Evolutionary conservation across 2,113 vertebrate genomes (phyloP).

Genomic region (Amazona vittata): DNA sequence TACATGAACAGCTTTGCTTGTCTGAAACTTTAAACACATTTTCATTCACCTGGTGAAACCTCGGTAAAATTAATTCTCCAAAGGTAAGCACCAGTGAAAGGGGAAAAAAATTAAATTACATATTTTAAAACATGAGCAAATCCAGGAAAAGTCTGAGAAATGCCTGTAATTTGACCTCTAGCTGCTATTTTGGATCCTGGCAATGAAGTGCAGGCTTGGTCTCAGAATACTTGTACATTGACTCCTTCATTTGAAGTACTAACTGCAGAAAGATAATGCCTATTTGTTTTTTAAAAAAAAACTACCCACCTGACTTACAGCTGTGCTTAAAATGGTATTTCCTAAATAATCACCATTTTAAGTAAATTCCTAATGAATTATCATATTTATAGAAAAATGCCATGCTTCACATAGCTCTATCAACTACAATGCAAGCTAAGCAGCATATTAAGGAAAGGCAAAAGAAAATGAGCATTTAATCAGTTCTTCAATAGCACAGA

Average conservation of each 20-base stretch:
- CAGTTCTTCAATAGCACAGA: neutral
- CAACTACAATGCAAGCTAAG: constrained; percentile 30
- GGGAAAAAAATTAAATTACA: neutral
- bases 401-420: constrained; percentile 21
- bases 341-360: neutral
- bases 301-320: neutral
- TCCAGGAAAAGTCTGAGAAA: constrained; percentile 10
- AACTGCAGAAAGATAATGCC: neutral
- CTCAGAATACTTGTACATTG: neutral
- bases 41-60: neutral
- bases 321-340: constrained; percentile 15
- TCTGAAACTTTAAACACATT: neutral
- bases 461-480: constrained; percentile 12
- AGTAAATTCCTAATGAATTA: constrained; percentile 28
- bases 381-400: neutral
- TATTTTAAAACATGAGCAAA: constrained; percentile 3
- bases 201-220: neutral
- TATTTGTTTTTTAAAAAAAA: neutral
- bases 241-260: neutral
- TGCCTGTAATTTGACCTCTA: neutral
- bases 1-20: neutral
- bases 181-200: neutral
- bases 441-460: constrained; percentile 47
- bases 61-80: neutral
- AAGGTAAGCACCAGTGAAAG: neutral